phyloP scores from a whole-genome alignment of 2,797 vertebrate genomes.

The Pempheris klunzingeri region DNA sequence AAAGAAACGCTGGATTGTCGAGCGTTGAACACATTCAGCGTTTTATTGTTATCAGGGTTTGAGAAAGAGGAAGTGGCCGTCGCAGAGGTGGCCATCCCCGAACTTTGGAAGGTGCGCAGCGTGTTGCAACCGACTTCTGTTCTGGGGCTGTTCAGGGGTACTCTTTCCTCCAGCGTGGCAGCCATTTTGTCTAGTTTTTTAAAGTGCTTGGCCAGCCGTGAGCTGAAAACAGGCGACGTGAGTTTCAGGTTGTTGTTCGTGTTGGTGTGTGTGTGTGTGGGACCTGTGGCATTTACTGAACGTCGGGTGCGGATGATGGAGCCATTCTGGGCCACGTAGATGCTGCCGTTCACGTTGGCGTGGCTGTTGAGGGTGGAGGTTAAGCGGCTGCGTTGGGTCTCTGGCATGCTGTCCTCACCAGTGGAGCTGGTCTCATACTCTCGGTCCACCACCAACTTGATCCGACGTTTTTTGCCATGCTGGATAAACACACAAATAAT shows the following conservation, averaged over 20 bases:
- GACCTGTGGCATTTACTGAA: conserved; percentile 55
- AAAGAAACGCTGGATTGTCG: conserved; percentile 88
- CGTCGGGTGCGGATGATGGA: conserved; percentile 95
- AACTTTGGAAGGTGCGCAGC: conserved; percentile 71
- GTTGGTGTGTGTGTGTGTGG: conserved; percentile 69
- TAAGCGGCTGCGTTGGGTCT: conserved; percentile 87
- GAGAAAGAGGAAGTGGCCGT: conserved; percentile 64
- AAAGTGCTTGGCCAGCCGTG: conserved; percentile 91
- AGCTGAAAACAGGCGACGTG: conserved; percentile 86
- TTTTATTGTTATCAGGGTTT: conserved; percentile 79
- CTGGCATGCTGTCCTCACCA: conserved; percentile 92
- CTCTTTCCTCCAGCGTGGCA: conserved; percentile 91
- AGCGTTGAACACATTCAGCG: conserved; percentile 83
- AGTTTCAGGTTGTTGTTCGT: conserved; percentile 86
- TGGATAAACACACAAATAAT: conserved; percentile 50
- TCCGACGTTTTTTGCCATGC: conserved; percentile 87
- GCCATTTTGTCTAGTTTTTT: conserved; percentile 95
- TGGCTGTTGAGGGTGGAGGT: conserved; percentile 82
- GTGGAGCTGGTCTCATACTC: conserved; percentile 95
- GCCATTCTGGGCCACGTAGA: conserved; percentile 96
- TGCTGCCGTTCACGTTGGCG: conserved; percentile 88
- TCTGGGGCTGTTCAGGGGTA: conserved; percentile 86
- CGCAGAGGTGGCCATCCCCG: conserved; percentile 72
- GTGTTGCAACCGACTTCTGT: conserved; percentile 64
- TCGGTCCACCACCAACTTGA: conserved; percentile 92